A percentile compares a stretch with the other conserved stretches of the same genome.
These are phyloP conservation scores for Drosophila infuscata DNA, from an alignment of 2,888 invertebrate genomes.

Conservation along the genomic window DNA sequence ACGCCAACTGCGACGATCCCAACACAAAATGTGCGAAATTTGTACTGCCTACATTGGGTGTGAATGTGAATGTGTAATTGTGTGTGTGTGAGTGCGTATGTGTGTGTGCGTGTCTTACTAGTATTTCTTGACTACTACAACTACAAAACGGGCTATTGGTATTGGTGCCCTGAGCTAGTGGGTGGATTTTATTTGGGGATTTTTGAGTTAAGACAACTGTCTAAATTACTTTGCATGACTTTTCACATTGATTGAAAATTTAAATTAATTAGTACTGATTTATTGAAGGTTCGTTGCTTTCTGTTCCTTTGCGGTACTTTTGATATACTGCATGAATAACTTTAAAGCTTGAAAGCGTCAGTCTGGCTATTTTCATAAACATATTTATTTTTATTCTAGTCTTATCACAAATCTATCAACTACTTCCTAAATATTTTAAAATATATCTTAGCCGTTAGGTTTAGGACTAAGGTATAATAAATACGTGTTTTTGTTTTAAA, in stretches of 20 bases:
- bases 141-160: not conserved
- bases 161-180: slow-evolving; percentile 19
- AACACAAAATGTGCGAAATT: slow-evolving; percentile 66
- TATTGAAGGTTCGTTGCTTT: slow-evolving; percentile 11
- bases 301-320: slow-evolving; percentile 25
- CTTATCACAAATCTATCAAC: not conserved
- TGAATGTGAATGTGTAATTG: not conserved
- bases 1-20: slow-evolving; percentile 40
- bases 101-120: slow-evolving; percentile 23
- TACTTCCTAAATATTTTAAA: not conserved
- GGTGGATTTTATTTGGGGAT: slow-evolving; percentile 28
- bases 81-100: too few relatives aligned
- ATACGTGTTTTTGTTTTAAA: not conserved
- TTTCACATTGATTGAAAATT: slow-evolving; percentile 41
- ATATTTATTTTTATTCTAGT: not conserved
- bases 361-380: not conserved
- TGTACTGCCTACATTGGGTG: slow-evolving; percentile 53
- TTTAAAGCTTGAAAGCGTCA: not conserved
- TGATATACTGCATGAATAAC: not conserved
- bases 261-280: slow-evolving; percentile 31
- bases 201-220: slow-evolving; percentile 45
- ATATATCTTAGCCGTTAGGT: not conserved
- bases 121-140: slow-evolving; percentile 32
- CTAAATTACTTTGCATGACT: slow-evolving; percentile 44
- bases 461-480: not conserved